Base-by-base conservation (phyloP, 2,888 invertebrate genomes). In the Ceraclea dissimilis region DNA sequence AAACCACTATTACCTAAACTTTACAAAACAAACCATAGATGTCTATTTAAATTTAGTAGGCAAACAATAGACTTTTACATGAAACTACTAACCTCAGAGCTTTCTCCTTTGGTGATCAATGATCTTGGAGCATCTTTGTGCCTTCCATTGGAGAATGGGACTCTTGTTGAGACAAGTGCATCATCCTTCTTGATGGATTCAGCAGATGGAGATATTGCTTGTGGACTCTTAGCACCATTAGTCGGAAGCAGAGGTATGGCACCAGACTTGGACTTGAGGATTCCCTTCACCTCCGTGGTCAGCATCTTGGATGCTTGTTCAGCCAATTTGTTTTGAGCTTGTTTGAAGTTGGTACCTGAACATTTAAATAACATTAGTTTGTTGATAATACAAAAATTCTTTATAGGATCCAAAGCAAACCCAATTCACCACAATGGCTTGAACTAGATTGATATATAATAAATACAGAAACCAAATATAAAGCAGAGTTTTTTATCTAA, bases 241-340 rank as follows among this genome's bases (percentile, higher is more conserved):
- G 51, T 53, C 1, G 20, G 71, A 66, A 63, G 52, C 56, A 74
- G 72, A n/a, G 76, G 75, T 58, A 75, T 71, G 6, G 75, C 73
- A 2, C 76, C 76, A 5, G 73, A 71, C 1, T 78, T 78, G 0
- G 78, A 73, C 67, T 80, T 80, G 48, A 81, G 66, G 49, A 80
- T 81, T 2, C 81, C 79, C 50, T 78, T 66, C n/a, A 77, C 75
- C 67, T 78, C 79, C 0, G 75, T 76, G 10, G 78, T 76, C 56
- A 79, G 75, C 72, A 79, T 78, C 54, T 76, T 71, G 62, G 79
- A 78, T 2, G 80, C 81, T 63, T 80, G 77, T 62, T 79, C 78
- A 51, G 76, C 69, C 63, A 71, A 68, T 59, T 70, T 63, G 54
- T 71, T 71, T 52, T 70, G 65, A 56, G 71, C 71, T 43, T 56